These are phyloP conservation scores for Falco rusticolus DNA, from an alignment of 2,797 vertebrate species.

Conservation along the genomic window DNA sequence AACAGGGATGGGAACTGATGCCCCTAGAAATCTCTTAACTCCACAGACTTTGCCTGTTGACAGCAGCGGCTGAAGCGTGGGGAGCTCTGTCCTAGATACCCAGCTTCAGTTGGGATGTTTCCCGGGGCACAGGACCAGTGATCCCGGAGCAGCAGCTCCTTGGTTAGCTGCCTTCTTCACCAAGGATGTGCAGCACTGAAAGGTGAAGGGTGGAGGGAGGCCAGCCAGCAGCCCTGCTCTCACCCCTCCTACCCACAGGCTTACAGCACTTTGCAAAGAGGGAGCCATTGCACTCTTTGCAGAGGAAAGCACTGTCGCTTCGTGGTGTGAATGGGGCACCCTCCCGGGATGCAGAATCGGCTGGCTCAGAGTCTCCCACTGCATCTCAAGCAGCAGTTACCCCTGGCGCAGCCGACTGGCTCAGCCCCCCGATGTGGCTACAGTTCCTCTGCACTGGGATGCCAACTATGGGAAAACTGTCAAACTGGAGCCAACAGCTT, in stretches of 20 bases:
- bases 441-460: background rate
- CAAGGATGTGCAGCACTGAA: fast-evolving
- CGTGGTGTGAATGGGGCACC: fast-evolving
- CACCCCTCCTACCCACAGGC: background rate
- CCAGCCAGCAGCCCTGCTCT: background rate
- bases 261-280: background rate
- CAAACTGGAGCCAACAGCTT: background rate
- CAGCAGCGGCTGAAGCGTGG: background rate
- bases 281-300: background rate
- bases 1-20: background rate
- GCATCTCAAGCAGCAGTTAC: background rate
- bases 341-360: background rate
- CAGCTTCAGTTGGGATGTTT: background rate
- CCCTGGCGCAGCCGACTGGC: background rate
- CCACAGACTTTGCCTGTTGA: background rate
- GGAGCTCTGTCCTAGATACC: background rate
- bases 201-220: background rate
- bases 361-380: background rate
- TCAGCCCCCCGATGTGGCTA: background rate
- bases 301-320: background rate
- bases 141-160: background rate
- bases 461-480: background rate
- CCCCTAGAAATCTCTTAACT: background rate
- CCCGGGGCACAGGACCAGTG: background rate
- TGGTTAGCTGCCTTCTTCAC: background rate